Evolutionary conservation across 2,113 vertebrate genomes (phyloP), one percentile per base, ranked within the genome.

Genomic region (Oryzias woworae): DNA sequence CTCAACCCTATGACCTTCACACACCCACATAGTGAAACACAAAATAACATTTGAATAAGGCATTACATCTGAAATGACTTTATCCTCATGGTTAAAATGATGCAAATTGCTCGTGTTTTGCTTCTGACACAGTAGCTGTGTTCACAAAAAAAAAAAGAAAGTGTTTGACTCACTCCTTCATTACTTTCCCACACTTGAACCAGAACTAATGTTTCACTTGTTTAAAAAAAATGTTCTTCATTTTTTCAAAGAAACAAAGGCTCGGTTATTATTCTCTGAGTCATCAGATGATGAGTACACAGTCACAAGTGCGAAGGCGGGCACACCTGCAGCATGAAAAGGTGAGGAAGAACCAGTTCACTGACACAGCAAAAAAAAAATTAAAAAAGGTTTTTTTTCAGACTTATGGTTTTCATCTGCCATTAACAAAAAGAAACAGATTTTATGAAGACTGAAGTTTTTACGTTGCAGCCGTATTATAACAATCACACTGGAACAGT

Each of bases 241-340:
- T n/a, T 20, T 53, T 31, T 16, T 28, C 26, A 18, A 24, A 53
- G 1, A 23, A 36, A 14, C 47, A 55, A 28, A 58, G 16, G 64
- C 62, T 56, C 24, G 14, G 50, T 36, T 58, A 69, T 61, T 76
- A 71, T 55, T 50, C 18, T 20, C 42, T 81, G 77, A 81, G 55
- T 79, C 75, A 74, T 47, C 69, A 51, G 65, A 48, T 14, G 55
- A 20, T 77, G 71, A 78, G 62, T 58, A 46, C 58, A 49, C 51
- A 81, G 58, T 64, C 59, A 72, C 58, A 55, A 41, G 59, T 49
- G 46, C 20, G 28, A 59, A 43, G 23, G 51, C 48, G 13, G 75
- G 46, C 75, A 65, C 62, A 75, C 72, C 79, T 81, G 58, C 53
- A 62, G 31, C 24, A 59, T 60, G 66, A 77, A 80, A 78, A 67